Evolutionary conservation across 2,888 invertebrate species (phyloP).

Genomic region (Reticulitermes lucifugus): DNA sequence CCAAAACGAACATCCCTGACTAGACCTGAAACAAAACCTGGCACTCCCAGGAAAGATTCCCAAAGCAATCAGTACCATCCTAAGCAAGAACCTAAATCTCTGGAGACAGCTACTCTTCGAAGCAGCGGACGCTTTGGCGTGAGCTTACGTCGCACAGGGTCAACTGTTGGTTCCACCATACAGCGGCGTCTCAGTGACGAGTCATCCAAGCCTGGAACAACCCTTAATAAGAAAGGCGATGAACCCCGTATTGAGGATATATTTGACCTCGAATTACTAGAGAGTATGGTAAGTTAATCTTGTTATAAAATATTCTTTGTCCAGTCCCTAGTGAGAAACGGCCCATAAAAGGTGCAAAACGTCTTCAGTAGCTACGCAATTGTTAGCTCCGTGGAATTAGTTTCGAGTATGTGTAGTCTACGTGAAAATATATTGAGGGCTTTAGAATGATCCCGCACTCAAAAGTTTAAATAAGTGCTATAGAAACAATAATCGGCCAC

Average conservation of each 20-base stretch:
- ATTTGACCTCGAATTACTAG: conserved; percentile 76
- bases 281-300: conserved; percentile 72
- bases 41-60: conserved; percentile 32
- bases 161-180: conserved; percentile 45
- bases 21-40: not conserved
- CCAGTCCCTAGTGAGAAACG: too few species aligned
- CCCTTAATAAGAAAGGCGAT: conserved; percentile 60
- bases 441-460: too few species aligned
- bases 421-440: too few species aligned
- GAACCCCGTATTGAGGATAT: conserved; percentile 77
- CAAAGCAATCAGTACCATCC: not conserved
- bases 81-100: conserved; percentile 15
- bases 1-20: conserved; percentile 2
- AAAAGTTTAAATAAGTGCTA: too few species aligned
- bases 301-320: not conserved
- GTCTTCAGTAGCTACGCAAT: not conserved
- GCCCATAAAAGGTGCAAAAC: too few species aligned
- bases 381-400: too few species aligned
- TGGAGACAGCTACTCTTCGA: conserved; percentile 17
- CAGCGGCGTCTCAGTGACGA: conserved; percentile 48
- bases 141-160: conserved; percentile 42
- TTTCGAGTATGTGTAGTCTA: too few species aligned
- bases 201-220: conserved; percentile 55
- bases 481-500: too few species aligned
- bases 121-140: conserved; percentile 49